A percentile compares a stretch with the other conserved stretches of the same genome.
Conservation (phyloP, 2,888 invertebrate species). For the Capitulum mitella region DNA sequence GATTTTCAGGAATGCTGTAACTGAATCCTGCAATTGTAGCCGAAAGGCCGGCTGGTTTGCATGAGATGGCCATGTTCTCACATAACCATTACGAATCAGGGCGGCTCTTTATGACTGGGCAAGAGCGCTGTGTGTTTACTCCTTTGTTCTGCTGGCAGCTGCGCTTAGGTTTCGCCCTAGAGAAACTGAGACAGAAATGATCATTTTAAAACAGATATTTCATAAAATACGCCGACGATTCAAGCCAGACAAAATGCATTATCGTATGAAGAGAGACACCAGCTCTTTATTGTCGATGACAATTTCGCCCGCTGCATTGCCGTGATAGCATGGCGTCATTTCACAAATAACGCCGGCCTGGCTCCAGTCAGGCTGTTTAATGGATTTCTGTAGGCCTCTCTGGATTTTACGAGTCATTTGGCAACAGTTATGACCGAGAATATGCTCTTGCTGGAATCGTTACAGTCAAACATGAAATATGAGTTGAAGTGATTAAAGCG, state of each 20-base stretch:
- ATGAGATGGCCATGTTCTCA: no score
- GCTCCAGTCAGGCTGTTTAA: background rate
- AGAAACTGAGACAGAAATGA: no score
- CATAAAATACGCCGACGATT: no score
- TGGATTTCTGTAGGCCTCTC: conserved; percentile 4
- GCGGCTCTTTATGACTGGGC: no score
- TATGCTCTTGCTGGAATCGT: background rate
- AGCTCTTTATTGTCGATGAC: background rate
- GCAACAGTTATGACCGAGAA: background rate
- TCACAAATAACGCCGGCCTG: background rate
- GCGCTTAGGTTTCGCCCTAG: no score
- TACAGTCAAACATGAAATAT: conserved; percentile 14
- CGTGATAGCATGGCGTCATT: background rate
- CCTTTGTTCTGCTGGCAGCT: no score
- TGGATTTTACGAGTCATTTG: conserved; percentile 9
- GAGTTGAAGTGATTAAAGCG: background rate
- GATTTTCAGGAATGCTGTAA: no score
- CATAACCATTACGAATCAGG: no score
- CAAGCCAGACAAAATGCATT: background rate
- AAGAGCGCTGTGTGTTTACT: no score
- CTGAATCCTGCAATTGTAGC: no score
- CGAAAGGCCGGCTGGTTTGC: no score
- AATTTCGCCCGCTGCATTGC: background rate
- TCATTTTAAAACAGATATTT: no score
- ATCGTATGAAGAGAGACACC: background rate